Base-by-base conservation (phyloP, 1,140 invertebrate genomes). In the Lepidurus packardi region DNA sequence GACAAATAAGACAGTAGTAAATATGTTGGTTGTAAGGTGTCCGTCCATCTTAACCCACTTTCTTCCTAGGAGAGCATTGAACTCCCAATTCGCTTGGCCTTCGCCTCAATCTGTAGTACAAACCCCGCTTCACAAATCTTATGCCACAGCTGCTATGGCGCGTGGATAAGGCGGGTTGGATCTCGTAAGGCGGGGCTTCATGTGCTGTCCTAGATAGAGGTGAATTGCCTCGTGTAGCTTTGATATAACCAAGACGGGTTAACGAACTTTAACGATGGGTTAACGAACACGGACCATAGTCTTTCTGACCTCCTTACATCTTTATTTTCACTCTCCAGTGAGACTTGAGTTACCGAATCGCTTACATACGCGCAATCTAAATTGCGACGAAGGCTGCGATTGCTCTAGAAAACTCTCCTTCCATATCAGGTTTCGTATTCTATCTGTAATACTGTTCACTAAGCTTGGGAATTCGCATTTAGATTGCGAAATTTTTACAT, bases 191-290 rank as follows among this genome's bases (percentile, higher is more conserved):
- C 53, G 53, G 53, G 21, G 53, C 53, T 65, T 65, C 16, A 34
- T 34, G 53, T 21, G 53, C 53, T 65, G 53, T 7, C 53, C 53
- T 65, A 65, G 53, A 65, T 65, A 65, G 13, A 65, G 53, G 53
- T 65, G 53, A 21, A 65, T 65, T 65, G 53, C 53, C 53, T 65
- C 53, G n/a, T 65, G 16, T 5, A 65, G 53, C 53, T 65, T 65
- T 65, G 16, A n/a, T 13, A 65, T 65, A 65, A 65, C 21, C 53
- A 65, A 16, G 53, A 65, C 53, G 53, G 53, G 53, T 65, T 13
- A 65, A 65, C 53, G 53, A 65, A 65, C 53, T 65, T n/a, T n/a
- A n/a, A n/a, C n/a, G 53, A 65, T n/a, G 53, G 53, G 53, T 65
- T 13, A 65, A 65, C 53, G 53, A 65, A 65, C 53, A 21, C 21